phyloP scores from a whole-genome alignment of 1,140 invertebrate species.

The Drosophila obscura region DNA sequence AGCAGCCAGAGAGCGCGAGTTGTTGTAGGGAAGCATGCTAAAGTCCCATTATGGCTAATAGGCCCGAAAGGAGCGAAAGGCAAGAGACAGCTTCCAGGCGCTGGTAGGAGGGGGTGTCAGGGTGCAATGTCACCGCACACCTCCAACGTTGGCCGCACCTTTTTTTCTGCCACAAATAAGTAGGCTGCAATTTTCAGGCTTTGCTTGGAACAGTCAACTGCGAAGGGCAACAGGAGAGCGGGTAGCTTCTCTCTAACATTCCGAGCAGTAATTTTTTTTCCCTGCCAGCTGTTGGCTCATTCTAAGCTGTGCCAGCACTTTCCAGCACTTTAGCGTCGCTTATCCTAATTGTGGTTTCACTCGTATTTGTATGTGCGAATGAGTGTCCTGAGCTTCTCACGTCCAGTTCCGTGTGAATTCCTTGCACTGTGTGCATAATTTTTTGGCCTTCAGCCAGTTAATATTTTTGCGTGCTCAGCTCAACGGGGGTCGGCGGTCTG shows the following conservation, averaged over 20 bases:
- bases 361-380: slow-evolving; percentile 10
- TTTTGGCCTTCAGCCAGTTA: slow-evolving; percentile 60
- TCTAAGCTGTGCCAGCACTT: slow-evolving; percentile 48
- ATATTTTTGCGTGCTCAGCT: slow-evolving; percentile 58
- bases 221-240: background rate
- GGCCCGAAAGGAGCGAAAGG: slow-evolving; percentile 59
- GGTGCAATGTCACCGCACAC: slow-evolving; percentile 5
- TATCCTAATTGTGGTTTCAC: slow-evolving; percentile 62
- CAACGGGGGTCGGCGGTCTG: slow-evolving; percentile 8
- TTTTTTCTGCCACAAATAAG: background rate
- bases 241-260: slow-evolving; percentile 16
- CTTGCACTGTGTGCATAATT: slow-evolving; percentile 47
- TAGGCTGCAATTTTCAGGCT: slow-evolving; percentile 49
- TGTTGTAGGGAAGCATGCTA: slow-evolving; percentile 68
- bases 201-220: slow-evolving; percentile 34
- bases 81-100: slow-evolving; percentile 41
- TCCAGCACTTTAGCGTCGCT: slow-evolving; percentile 54
- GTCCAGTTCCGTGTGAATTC: slow-evolving; percentile 24
- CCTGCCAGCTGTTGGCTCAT: slow-evolving; percentile 7
- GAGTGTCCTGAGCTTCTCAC: slow-evolving; percentile 43
- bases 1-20: slow-evolving; percentile 43
- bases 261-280: slow-evolving; percentile 10
- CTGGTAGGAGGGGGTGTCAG: background rate
- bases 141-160: background rate
- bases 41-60: slow-evolving; percentile 73